Base-by-base conservation (phyloP, 2,797 vertebrate species). In the Fringilla coelebs region DNA sequence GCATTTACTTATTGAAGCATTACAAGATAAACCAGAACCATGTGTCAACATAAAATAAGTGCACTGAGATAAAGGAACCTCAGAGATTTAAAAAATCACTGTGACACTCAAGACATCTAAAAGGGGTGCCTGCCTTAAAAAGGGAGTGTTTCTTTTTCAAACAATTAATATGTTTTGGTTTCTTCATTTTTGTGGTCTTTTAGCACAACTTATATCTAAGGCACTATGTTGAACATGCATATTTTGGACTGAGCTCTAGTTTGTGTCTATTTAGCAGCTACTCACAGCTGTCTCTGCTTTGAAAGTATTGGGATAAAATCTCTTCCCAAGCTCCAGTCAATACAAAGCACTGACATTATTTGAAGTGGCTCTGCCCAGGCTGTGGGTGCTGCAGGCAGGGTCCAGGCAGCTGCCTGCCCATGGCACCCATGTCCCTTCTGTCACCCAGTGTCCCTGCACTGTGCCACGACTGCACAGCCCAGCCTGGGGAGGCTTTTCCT, bases 281-380 rank as follows among this genome's bases (percentile, higher is more conserved):
- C 98, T 98, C 98, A 98, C 99, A 99, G 99, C 98, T 99, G 99
- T 98, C 98, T 98, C 98, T 98, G 97, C 97, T 98, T 98, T 98
- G 98, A 98, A 98, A 97, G 97, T 98, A 98, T 98, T 97, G 97
- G 98, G 98, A 98, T 98, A 98, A 98, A 97, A 97, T 98, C 98
- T 98, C 98, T 98, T 98, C 97, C 60, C 88, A 54, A 91, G 77
- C 91, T 67, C 91, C 94, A 94, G 90, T 60, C 48, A 32, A 94
- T 43, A 82, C 94, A 91, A 90, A 76, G 65, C 65, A 46, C 66
- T 81, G 74, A 32, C 19, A 3, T 67, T 75, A 65, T 46, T 78
- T 78, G 21, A 26, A 75, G 84, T 15, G 70, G 7, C 36, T 24
- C 13, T 67, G 61, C 61, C 79, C 4, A 41, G 76, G 14, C 36